Base-by-base conservation (phyloP, 2,113 vertebrate species). In the Mustela lutreola region DNA sequence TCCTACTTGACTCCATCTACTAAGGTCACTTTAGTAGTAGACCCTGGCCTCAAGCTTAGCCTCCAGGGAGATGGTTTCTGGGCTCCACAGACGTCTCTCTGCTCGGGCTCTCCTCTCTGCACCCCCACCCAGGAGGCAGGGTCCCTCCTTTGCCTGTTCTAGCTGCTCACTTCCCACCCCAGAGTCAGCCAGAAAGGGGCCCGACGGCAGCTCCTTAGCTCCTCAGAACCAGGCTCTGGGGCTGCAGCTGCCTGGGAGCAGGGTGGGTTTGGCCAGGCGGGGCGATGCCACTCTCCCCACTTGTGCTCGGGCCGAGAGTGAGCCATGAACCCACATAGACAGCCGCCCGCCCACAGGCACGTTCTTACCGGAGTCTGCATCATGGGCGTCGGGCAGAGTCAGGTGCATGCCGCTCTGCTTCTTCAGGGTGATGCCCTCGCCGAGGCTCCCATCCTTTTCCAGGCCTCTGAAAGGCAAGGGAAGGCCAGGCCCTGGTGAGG, bases 351-450 rank as follows among this genome's bases (percentile, higher is more conserved):
- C 67, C 26, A 15, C 0, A 85, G 42, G 65, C 8, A 1, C 1
- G 0, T 94, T 75, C 99, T 99, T 97, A 99, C 99, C 99, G 0
- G 99, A 99, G 93, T 99, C 99, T 0, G 98, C 89, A 6, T 99
- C 99, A 11, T 99, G 99, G 97, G 99, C 99, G 95, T 99, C 99
- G 0, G 99, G 99, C 15, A 99, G 98, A 2, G 98, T 99, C 97
- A 99, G 99, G 97, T 99, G 99, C 73, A 99, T 95, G 93, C 99
- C 98, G 0, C 99, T 99, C 94, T 99, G 98, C 92, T 99, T 99
- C 86, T 99, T 99, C 98, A 98, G 98, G 42, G 98, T 62, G 4
- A 98, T 98, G 26, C 98, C 98, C 97, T 99, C 99, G 0, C 99
- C 98, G 24, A 99, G 97, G 58, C 99, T 99, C 98, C 99, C 99